These are phyloP conservation scores for Bovichtus variegatus DNA, from an alignment of 2,797 vertebrate species.

Conservation along the genomic window DNA sequence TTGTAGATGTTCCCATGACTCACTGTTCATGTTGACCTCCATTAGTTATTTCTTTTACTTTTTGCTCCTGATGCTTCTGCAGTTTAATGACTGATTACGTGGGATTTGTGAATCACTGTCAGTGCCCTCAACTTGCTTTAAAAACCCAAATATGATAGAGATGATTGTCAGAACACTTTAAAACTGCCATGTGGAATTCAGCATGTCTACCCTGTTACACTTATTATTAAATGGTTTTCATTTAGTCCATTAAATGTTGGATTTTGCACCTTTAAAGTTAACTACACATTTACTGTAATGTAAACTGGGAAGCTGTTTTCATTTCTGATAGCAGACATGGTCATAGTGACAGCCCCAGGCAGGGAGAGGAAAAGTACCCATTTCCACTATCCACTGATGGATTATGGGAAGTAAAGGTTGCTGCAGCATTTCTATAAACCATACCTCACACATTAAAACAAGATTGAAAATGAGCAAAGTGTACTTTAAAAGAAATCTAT, in stretches of 20 bases:
- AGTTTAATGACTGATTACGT: not conserved
- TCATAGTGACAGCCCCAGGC: not conserved
- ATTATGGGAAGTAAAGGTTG: not conserved
- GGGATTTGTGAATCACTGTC: not conserved
- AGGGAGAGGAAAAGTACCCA: slow-evolving; percentile 2
- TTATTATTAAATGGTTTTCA: not conserved
- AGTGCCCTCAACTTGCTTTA: not conserved
- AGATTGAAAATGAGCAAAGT: no score
- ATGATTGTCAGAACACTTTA: not conserved
- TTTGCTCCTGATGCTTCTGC: not conserved
- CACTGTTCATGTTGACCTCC: not conserved
- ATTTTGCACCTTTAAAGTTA: not conserved
- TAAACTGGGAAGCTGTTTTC: not conserved
- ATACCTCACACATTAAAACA: not conserved
- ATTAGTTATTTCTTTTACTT: not conserved
- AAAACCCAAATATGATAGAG: not conserved
- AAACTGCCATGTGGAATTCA: not conserved
- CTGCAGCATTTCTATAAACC: not conserved
- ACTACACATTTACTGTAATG: not conserved
- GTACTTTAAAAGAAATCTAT: no score
- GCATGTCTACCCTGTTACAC: not conserved
- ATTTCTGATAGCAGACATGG: not conserved
- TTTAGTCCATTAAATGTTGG: not conserved
- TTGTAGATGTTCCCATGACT: not conserved
- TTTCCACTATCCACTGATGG: not conserved